Evolutionary conservation across 2,113 vertebrate genomes (phyloP), one percentile per base, ranked within the genome.

Genomic region (Nerophis ophidion): DNA sequence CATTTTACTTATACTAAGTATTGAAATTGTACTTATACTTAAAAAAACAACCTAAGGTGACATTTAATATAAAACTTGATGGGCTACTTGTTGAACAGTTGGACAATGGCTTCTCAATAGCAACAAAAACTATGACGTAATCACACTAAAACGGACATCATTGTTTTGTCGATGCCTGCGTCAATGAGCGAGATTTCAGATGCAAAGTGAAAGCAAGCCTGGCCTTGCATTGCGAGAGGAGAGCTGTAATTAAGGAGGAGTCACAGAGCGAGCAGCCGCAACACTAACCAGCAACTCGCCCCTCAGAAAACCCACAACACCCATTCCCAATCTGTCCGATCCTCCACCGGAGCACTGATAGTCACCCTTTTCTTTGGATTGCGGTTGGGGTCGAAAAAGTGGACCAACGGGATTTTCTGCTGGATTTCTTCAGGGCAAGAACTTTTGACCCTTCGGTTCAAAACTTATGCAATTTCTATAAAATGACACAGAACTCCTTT

Each of bases 161-260:
- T 68, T 74, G 56, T 61, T 51, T 50, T 44, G 62, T 61, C 74
- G 65, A 48, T 59, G 66, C 70, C 60, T 60, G 67, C 46, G 40
- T 58, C 64, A 7, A 35, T 36, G 67, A 49, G 19, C 10, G 40
- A 7, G 47, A 58, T 65, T 61, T 65, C 49, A 55, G 52, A 64
- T 47, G 52, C 59, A 69, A 38, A 38, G 35, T 51, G 60, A 45
- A 45, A 75, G 74, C 87, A 74, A 76, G 88, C 69, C 84, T 54
- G 80, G 87, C 84, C 86, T 83, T 74, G 87, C 83, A 79, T 71
- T 70, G 26, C 53, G 5, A 33, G 13, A 64, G 65, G 34, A 70
- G 66, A 71, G 63, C 76, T 77, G 74, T 83, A 86, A 89, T 89
- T 88, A 85, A 76, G 72, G 61, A 77, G 76, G 77, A 79, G 72